These are phyloP conservation scores for Tyrophagus putrescentiae DNA, from an alignment of 1,140 invertebrate genomes.

Conservation along the genomic window DNA sequence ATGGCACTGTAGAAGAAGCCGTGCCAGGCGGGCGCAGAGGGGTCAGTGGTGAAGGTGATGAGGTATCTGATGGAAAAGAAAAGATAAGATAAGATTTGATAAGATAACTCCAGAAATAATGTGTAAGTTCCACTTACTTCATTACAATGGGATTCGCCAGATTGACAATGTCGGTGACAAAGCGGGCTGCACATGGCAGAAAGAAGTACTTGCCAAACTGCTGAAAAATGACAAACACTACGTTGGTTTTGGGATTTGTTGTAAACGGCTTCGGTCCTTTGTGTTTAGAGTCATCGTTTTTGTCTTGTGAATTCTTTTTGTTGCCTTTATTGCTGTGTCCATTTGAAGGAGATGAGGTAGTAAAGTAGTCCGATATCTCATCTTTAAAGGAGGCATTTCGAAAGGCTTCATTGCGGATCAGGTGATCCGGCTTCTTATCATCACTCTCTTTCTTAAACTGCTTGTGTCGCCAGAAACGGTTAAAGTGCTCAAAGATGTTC, in stretches of 20 bases:
- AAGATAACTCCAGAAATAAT: no score
- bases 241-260: neutral
- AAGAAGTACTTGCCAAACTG: neutral
- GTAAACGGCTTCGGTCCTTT: neutral
- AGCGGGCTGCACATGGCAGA: neutral
- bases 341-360: neutral
- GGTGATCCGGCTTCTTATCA: no score
- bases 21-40: conserved; percentile 47
- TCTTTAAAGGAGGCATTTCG: no score
- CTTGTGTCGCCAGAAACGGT: neutral
- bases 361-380: no score
- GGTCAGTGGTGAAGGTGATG: neutral
- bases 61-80: neutral
- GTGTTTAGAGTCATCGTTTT: neutral
- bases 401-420: no score
- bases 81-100: no score
- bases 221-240: neutral
- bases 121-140: neutral
- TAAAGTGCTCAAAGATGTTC: neutral
- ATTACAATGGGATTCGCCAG: neutral
- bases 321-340: neutral
- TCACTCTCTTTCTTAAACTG: neutral
- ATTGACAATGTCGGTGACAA: neutral
- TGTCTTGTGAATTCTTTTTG: neutral
- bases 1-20: conserved; percentile 60